Percentiles rank a stretch among this genome's conserved stretches.
Conservation (phyloP, 2,888 invertebrate species). For the Hydrotaea diabolus region DNA sequence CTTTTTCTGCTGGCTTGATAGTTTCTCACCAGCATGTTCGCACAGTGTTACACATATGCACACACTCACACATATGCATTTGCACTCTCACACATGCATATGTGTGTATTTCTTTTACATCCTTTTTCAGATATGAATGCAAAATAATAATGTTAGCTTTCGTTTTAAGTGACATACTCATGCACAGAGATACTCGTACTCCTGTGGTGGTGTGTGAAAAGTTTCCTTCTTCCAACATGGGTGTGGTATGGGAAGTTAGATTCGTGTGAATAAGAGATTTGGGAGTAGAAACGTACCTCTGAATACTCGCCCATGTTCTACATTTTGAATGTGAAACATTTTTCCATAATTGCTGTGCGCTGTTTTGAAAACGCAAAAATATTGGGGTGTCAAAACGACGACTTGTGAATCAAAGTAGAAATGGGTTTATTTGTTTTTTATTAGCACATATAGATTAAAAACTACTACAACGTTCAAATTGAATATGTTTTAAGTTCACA, state of each 20-base stretch:
- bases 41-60: not conserved
- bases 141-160: constrained; percentile 63
- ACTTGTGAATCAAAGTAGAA: no score
- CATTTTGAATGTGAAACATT: no score
- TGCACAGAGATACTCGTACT: constrained; percentile 20
- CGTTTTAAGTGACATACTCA: constrained; percentile 59
- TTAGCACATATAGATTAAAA: no score
- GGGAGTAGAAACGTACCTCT: no score
- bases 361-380: no score
- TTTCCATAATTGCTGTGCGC: no score
- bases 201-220: not conserved
- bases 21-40: not conserved
- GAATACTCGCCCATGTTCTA: no score
- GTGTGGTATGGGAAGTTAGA: not conserved
- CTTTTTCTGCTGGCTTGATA: constrained; percentile 28
- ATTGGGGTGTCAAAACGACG: no score
- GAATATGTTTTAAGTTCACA: no score
- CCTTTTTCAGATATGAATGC: constrained; percentile 48
- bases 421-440: no score
- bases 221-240: not conserved
- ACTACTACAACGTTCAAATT: no score
- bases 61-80: not conserved
- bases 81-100: not conserved
- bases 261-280: no score
- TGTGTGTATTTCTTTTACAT: not conserved